phyloP scores from a whole-genome alignment of 2,797 vertebrate species.

The Chaetodon trifasciatus region DNA sequence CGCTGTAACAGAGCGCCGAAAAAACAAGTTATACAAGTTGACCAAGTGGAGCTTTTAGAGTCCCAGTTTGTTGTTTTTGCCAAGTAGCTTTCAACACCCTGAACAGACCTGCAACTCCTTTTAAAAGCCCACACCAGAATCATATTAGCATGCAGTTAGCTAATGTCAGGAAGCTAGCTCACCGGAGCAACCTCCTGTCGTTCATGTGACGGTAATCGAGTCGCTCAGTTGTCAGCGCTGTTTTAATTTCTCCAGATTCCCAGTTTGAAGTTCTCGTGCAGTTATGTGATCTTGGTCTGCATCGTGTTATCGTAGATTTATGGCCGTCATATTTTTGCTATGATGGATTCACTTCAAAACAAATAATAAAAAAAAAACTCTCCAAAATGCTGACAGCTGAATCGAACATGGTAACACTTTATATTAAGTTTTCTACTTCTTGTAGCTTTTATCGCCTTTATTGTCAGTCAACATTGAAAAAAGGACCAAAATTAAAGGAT shows the following conservation, averaged over 20 bases:
- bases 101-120: not conserved
- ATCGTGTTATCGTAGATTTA: not conserved
- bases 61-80: conserved; percentile 6
- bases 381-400: conserved; percentile 12
- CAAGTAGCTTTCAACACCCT: too few species aligned
- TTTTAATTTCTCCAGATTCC: not conserved
- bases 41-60: conserved; percentile 2
- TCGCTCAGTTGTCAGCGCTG: too few species aligned
- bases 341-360: conserved; percentile 5
- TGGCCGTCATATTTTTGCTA: not conserved
- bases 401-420: conserved; percentile 49
- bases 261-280: not conserved
- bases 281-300: not conserved
- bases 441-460: not conserved
- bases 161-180: not conserved
- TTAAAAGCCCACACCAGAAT: not conserved
- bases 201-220: not conserved
- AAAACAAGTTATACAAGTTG: conserved; percentile 4
- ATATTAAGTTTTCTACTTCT: conserved; percentile 18
- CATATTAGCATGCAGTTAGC: not conserved
- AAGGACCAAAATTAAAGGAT: conserved; percentile 8
- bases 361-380: not conserved
- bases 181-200: not conserved
- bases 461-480: conserved; percentile 2
- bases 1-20: not conserved